Conservation (phyloP, 1,140 invertebrate genomes). For the Leucophenga varia region DNA sequence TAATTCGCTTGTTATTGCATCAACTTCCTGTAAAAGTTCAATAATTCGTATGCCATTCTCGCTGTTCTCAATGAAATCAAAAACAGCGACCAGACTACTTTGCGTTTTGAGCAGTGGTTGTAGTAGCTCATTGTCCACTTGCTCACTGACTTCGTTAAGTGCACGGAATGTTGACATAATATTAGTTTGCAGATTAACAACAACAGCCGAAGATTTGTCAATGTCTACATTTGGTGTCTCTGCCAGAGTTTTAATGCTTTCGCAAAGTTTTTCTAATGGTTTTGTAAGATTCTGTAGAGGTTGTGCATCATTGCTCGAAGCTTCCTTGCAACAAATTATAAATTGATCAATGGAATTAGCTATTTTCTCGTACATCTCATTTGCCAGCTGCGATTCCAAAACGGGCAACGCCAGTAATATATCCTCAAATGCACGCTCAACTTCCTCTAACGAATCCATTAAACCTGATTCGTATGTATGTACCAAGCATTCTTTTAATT, state of each 20-base stretch:
- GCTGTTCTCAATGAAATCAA: conserved; percentile 48
- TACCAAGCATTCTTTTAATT: conserved; percentile 46
- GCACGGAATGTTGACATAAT: conserved; percentile 41
- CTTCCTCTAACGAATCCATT: conserved; percentile 43
- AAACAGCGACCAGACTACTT: conserved; percentile 36
- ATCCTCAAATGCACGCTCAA: conserved; percentile 49
- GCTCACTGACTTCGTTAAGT: conserved; percentile 41
- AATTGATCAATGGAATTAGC: conserved; percentile 24
- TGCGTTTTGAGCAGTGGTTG: conserved; percentile 28
- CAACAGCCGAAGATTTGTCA: conserved; percentile 35
- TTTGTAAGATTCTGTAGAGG: conserved; percentile 13
- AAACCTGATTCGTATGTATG: conserved; percentile 49
- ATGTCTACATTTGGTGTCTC: conserved; percentile 31
- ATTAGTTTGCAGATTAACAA: conserved; percentile 40
- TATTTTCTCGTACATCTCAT: conserved; percentile 47
- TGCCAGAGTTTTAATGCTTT: conserved; percentile 24
- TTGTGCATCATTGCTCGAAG: not conserved
- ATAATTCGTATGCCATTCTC: conserved; percentile 39
- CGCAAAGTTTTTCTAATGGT: conserved; percentile 23
- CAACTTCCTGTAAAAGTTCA: conserved; percentile 46
- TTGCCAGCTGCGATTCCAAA: conserved; percentile 39
- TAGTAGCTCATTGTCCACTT: conserved; percentile 15
- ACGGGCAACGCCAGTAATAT: conserved; percentile 39
- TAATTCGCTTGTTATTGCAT: conserved; percentile 34
- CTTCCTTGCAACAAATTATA: conserved; percentile 5